Evolutionary conservation across 2,888 invertebrate species (phyloP).

Genomic region (Octodonta nipae): DNA sequence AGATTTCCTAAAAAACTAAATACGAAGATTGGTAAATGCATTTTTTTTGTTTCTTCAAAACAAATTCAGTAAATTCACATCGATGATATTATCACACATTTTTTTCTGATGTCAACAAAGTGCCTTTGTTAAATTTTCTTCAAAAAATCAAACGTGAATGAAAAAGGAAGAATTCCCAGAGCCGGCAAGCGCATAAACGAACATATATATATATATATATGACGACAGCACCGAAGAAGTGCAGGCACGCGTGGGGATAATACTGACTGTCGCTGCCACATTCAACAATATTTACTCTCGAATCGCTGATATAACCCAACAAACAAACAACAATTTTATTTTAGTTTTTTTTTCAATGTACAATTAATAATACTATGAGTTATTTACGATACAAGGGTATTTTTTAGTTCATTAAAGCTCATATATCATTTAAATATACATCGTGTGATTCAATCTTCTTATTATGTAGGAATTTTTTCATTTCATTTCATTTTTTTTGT

Average conservation of each 20-base stretch:
- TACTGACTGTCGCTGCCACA: conserved; percentile 35
- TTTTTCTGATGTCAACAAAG: no score
- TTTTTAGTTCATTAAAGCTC: conserved; percentile 34
- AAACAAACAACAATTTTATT: conserved; percentile 30
- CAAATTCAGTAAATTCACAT: no score
- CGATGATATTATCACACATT: no score
- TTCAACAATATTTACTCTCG: conserved; percentile 25
- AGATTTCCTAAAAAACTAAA: no score
- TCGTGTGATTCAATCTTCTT: conserved; percentile 9
- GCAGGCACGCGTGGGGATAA: conserved; percentile 34
- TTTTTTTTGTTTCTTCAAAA: no score
- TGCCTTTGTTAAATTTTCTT: no score
- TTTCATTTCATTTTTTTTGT: no score
- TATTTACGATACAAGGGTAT: conserved; percentile 30
- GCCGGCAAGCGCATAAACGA: not conserved
- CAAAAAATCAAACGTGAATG: no score
- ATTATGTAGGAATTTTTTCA: no score
- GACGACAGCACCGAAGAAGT: conserved; percentile 31
- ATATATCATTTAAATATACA: conserved; percentile 21
- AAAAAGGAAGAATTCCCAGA: conserved; percentile 1
- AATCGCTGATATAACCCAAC: conserved; percentile 29
- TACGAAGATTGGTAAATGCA: no score
- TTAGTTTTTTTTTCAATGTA: no score
- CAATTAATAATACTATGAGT: conserved; percentile 34
- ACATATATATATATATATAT: conserved; percentile 2